Evolutionary conservation across 2,113 vertebrate genomes (phyloP).

Genomic region (Gadus chalcogrammus): DNA sequence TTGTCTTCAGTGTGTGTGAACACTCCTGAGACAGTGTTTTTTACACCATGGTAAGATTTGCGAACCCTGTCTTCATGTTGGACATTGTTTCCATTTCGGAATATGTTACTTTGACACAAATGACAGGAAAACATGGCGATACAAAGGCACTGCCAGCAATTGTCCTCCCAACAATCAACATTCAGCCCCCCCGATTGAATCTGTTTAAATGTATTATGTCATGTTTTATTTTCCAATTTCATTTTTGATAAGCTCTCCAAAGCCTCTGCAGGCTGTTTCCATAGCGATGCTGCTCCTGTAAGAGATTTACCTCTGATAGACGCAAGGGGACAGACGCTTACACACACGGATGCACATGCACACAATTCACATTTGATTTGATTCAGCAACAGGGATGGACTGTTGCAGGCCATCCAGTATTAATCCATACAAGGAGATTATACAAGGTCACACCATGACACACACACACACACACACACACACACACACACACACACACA

Average conservation of each 20-base stretch:
- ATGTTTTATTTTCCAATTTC: constrained; percentile 40
- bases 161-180: no score
- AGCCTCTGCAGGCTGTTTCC: constrained; percentile 54
- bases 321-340: not conserved
- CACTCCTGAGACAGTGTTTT: no score
- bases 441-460: constrained; percentile 10
- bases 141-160: no score
- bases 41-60: no score
- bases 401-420: constrained; percentile 7
- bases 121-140: no score
- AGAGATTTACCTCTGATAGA: constrained; percentile 21
- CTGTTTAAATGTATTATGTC: constrained; percentile 37
- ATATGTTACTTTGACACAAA: no score
- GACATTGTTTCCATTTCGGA: no score
- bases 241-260: constrained; percentile 32
- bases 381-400: constrained; percentile 13
- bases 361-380: constrained; percentile 1
- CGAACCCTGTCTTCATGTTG: no score
- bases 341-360: constrained; percentile 16
- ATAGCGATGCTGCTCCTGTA: constrained; percentile 42
- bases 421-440: constrained; percentile 12
- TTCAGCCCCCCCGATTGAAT: no score
- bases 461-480: constrained; percentile 9
- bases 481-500: not conserved
- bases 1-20: not conserved